These are phyloP conservation scores for Ryuthela nishihirai DNA, from an alignment of 2,888 invertebrate genomes.

Conservation along the genomic window DNA sequence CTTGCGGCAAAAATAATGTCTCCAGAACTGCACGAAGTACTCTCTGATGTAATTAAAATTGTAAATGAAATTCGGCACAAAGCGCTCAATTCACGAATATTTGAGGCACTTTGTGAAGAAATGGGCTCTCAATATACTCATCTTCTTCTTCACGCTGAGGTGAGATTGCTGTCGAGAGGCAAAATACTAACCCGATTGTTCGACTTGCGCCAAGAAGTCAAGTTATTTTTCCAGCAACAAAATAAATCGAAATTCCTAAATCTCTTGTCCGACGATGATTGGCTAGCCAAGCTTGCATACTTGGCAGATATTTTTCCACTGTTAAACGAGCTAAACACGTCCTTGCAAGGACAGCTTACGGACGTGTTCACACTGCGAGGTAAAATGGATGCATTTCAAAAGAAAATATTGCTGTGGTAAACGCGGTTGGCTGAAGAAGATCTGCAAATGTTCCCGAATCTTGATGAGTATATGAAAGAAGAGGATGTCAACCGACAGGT, in stretches of 20 bases:
- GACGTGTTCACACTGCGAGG: conserved; percentile 1
- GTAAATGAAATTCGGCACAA: neutral
- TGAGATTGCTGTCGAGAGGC: conserved; percentile 7
- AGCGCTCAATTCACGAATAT: neutral
- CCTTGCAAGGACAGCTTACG: neutral
- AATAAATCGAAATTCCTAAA: too few species aligned
- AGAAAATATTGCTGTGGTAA: neutral
- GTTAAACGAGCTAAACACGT: conserved; percentile 1
- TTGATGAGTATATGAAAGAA: neutral
- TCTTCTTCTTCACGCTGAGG: conserved; percentile 6
- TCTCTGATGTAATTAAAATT: conserved; percentile 7
- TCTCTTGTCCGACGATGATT: neutral
- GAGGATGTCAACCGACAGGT: conserved; percentile 5
- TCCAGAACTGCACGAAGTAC: conserved; percentile 1
- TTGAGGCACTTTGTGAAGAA: conserved; percentile 3
- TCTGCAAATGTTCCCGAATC: neutral
- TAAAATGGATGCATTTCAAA: conserved; percentile 3
- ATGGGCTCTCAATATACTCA: neutral
- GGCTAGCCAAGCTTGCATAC: conserved; percentile 3
- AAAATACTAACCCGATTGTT: too few species aligned
- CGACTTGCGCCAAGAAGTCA: too few species aligned
- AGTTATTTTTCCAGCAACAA: too few species aligned
- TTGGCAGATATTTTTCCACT: conserved; percentile 3
- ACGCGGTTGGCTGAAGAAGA: neutral
- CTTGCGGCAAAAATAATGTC: conserved; percentile 1